Base-by-base conservation (phyloP, 2,113 vertebrate genomes). In the Pituophis catenifer region DNA sequence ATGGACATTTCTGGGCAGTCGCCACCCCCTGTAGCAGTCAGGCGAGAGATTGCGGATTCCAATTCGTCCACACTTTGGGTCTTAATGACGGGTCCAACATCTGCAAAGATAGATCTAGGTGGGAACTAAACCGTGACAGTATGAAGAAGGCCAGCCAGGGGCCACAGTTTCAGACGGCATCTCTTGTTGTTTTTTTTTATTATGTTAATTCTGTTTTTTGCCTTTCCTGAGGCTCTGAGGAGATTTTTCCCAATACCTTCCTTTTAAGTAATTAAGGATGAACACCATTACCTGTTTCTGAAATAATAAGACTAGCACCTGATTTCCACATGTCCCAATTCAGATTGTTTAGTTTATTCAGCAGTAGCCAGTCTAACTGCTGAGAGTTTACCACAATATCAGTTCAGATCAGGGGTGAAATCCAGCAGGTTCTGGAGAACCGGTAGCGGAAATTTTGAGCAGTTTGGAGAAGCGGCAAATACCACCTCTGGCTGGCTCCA, bases 1-100 rank as follows among this genome's bases (percentile, higher is more conserved):
- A 93, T 38, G 5, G 92, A 90, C 92, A 93, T 90, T 48, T 93
- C 88, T 26, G 92, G 88, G 55, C 92, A 93, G 38, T 93, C 92
- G 2, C 88, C 92, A n/a, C 92, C 92, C 4, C 92, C 92, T 3
- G 9, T 11, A 86, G 7, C 88, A 10, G 0, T 50, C 23, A 93
- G 88, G 19, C 0, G 8, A 38, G 88, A 38, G 57, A 93, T 90
- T 17, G 13, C 81, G 8, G 88, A 33, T 57, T 93, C 54, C 57
- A 93, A 26, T 19, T 90, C 29, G 33, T 90, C 70, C 88, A 86
- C 92, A 26, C 52, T 33, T 3, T 33, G 15, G 26, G 92, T 90
- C 23, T 24, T 50, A 10, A 0, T 26, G 55, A 93, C 48, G 3
- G 92, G 92, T 3, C 92, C 92, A 52, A 93, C 88, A 26, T 15